phyloP scores from a whole-genome alignment of 2,113 vertebrate species.

The Rhipidura dahli region DNA sequence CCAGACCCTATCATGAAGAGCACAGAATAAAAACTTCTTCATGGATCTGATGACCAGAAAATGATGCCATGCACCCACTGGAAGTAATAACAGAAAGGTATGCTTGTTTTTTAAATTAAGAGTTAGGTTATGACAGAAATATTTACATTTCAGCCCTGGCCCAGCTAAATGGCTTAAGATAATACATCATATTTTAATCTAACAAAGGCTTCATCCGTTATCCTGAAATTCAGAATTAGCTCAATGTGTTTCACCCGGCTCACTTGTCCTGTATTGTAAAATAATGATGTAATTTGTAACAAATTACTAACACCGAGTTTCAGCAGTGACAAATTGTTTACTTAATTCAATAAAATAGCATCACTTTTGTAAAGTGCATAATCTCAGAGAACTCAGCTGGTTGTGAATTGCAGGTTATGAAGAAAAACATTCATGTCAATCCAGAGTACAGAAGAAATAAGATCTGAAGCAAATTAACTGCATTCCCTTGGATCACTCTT shows the following conservation, averaged over 20 bases:
- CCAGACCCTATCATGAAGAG: background rate
- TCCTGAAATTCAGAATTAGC: conserved; percentile 44
- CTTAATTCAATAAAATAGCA: conserved; percentile 72
- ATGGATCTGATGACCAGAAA: background rate
- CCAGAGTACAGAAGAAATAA: conserved; percentile 37
- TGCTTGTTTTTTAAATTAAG: conserved; percentile 37
- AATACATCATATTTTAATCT: conserved; percentile 57
- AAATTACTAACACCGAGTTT: conserved; percentile 59
- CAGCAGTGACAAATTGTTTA: conserved; percentile 67
- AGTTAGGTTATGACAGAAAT: background rate
- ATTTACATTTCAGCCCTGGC: conserved; percentile 2
- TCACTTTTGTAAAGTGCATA: conserved; percentile 35
- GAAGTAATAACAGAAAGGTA: background rate
- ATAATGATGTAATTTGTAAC: conserved; percentile 65
- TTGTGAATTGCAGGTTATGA: conserved; percentile 51
- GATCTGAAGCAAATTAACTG: conserved; percentile 49
- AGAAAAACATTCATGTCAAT: conserved; percentile 56
- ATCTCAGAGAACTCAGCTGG: conserved; percentile 48
- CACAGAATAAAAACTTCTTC: background rate
- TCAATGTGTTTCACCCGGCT: conserved; percentile 31
- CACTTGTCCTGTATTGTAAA: conserved; percentile 38
- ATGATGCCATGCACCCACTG: background rate
- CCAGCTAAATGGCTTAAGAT: conserved; percentile 41
- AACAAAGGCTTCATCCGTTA: conserved; percentile 30
- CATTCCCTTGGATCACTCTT: conserved; percentile 62